Evolutionary conservation across 2,113 vertebrate genomes (phyloP), one percentile per base, ranked within the genome.

Genomic region (Bufo gargarizans): DNA sequence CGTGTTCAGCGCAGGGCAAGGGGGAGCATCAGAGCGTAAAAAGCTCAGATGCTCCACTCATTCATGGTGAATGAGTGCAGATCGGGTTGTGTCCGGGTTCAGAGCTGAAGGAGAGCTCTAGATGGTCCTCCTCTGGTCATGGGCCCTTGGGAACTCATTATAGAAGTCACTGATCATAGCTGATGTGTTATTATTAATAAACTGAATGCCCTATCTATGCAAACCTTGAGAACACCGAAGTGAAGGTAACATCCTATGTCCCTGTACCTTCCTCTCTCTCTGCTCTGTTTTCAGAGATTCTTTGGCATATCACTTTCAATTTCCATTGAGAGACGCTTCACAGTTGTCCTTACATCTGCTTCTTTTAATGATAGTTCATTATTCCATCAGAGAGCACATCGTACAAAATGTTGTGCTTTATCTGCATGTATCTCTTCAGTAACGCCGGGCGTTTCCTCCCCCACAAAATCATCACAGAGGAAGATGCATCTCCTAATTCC

Each of bases 371-470:
- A 19, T 47, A 50, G 17, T 20, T 19, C 72, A 50, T 81, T 81
- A 43, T 33, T 33, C 33, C 50, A 78, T 78, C 22, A 45, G 16
- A 14, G 56, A 7, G 4, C 33, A 16, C 22, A 81, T 81, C 50
- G 19, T 67, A 86, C 45, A 53, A 59, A 49, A 63, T 78, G n/a
- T 53, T 67, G 14, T 65, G n/a, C 67, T 50, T 67, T 86, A 86
- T 67, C 55, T 86, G 45, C 56, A 86, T 78, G 43, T 17, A 67
- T 86, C 55, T 53, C 43, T 86, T 78, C 58, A 20, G 19, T 50
- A 78, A 74, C 78, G 85, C 22, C 74, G 79, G 17, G 20, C 74
- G 13, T 86, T 63, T 65, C 72, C 74, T 22, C 74, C 74, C 43
- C 74, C 45, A 74, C 47, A 86, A 63, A 20, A 83, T 4, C 63